These are phyloP conservation scores for Noctua janthina DNA, from an alignment of 2,888 invertebrate species.

Conservation along the genomic window DNA sequence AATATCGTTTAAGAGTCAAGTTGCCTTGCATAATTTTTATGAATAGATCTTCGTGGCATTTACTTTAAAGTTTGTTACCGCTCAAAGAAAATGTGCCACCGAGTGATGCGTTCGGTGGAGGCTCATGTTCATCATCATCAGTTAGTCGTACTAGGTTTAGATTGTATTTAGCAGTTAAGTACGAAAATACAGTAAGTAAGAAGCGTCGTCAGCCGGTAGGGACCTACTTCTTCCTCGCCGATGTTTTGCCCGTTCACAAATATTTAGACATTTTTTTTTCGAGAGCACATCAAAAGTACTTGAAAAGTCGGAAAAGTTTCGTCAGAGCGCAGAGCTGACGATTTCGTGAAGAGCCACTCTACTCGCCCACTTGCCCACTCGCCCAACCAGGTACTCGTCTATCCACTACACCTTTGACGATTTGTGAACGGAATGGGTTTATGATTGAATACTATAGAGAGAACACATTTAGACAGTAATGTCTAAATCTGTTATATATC, in stretches of 20 bases:
- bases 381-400: background rate
- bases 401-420: conserved; percentile 5
- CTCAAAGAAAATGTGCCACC: no score
- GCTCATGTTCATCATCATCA: background rate
- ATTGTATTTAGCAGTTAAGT: background rate
- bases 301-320: conserved; percentile 9
- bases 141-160: background rate
- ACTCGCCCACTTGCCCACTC: conserved; percentile 8
- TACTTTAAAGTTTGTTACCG: background rate
- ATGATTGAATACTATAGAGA: background rate
- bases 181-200: background rate
- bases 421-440: background rate
- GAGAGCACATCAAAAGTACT: conserved; percentile 12
- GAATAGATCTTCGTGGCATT: background rate
- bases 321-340: background rate
- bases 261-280: background rate
- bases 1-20: background rate
- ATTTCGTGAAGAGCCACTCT: conserved; percentile 20
- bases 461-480: background rate
- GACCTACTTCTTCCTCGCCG: background rate
- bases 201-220: background rate
- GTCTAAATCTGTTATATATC: background rate
- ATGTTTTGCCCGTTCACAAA: background rate
- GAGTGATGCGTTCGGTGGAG: no score
- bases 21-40: background rate